Conservation (phyloP, 2,888 invertebrate species). For the Piscicola geometra region DNA sequence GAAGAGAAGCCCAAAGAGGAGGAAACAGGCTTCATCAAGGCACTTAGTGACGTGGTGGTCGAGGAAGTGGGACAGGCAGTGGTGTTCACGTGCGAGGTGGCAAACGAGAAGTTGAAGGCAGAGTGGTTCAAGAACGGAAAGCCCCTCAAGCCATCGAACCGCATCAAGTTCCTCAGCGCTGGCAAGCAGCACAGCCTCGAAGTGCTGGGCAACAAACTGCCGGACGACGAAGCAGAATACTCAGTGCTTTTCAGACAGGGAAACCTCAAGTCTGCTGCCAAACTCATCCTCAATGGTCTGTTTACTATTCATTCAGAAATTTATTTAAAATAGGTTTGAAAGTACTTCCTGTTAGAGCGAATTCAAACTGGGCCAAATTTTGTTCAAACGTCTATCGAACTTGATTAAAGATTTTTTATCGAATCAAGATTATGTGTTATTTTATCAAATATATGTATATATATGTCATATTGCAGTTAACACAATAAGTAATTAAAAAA, state of each 20-base stretch:
- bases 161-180: slow-evolving; percentile 39
- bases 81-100: slow-evolving; percentile 72
- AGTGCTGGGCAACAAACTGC: slow-evolving; percentile 69
- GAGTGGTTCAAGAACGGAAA: slow-evolving; percentile 63
- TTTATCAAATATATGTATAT: too few species aligned
- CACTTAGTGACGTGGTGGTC: slow-evolving; percentile 49
- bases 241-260: slow-evolving; percentile 43
- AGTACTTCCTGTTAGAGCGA: too few species aligned
- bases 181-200: slow-evolving; percentile 68
- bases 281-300: slow-evolving; percentile 50
- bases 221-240: slow-evolving; percentile 59
- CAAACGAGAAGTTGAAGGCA: slow-evolving; percentile 71
- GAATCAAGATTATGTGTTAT: too few species aligned
- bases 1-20: slow-evolving; percentile 4
- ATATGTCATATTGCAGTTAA: too few species aligned
- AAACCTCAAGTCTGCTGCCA: slow-evolving; percentile 49
- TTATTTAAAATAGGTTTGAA: too few species aligned
- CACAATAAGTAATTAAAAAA: too few species aligned
- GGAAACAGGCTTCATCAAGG: slow-evolving; percentile 54
- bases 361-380: too few species aligned
- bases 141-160: slow-evolving; percentile 32
- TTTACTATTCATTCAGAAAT: too few species aligned
- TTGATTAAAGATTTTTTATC: too few species aligned
- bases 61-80: slow-evolving; percentile 47
- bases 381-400: too few species aligned